phyloP scores from a whole-genome alignment of 2,888 invertebrate genomes.

The Lepeophtheirus nordmannii region DNA sequence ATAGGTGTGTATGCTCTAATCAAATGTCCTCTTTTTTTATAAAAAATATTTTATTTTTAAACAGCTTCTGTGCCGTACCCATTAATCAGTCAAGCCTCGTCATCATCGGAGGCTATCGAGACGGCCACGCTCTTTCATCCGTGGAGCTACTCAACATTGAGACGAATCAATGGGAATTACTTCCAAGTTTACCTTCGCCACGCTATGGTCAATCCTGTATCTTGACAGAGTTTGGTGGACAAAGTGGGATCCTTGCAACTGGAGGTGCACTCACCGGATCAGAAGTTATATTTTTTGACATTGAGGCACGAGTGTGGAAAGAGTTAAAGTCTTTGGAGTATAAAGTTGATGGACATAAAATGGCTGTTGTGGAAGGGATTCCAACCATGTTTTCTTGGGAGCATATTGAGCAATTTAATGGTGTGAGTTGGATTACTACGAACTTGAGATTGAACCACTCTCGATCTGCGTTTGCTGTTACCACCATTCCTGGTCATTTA shows the following conservation, averaged over 20 bases:
- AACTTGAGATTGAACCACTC: conserved; percentile 4
- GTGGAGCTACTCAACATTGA: conserved; percentile 18
- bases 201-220: conserved; percentile 24
- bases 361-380: conserved; percentile 22
- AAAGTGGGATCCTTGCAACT: conserved; percentile 16
- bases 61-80: conserved; percentile 24
- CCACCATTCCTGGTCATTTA: conserved; percentile 21
- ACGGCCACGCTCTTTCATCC: conserved; percentile 10
- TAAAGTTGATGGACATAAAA: conserved; percentile 22
- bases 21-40: too few relatives aligned
- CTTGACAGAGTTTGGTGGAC: conserved; percentile 15
- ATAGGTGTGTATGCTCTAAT: background rate
- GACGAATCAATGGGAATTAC: conserved; percentile 8
- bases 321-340: background rate
- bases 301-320: conserved; percentile 11
- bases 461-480: conserved; percentile 24
- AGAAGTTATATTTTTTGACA: conserved; percentile 15
- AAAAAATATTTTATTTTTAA: background rate
- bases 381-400: conserved; percentile 24
- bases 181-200: conserved; percentile 1
- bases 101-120: conserved; percentile 21
- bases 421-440: conserved; percentile 7
- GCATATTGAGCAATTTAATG: conserved; percentile 21
- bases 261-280: conserved; percentile 23
- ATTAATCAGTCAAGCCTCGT: conserved; percentile 6